These are phyloP conservation scores for Poecilia latipinna DNA, from an alignment of 2,113 vertebrate genomes.

Conservation along the genomic window DNA sequence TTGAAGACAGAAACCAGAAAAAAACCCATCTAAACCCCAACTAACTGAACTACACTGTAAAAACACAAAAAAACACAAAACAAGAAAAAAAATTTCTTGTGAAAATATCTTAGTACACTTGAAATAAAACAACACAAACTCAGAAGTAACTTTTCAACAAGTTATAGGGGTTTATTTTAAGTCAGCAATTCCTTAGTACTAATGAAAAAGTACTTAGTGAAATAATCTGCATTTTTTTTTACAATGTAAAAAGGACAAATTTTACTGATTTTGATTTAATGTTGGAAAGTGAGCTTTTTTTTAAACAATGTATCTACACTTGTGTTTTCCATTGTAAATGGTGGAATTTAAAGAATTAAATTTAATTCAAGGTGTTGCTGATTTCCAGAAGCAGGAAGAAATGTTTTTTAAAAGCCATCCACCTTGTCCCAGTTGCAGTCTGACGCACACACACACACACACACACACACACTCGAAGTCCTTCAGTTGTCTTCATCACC, in stretches of 20 bases:
- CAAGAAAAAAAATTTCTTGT: too few relatives aligned
- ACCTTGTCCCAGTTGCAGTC: slow-evolving; percentile 38
- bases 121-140: too few relatives aligned
- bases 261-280: background rate
- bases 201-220: too few relatives aligned
- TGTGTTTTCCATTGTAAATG: background rate
- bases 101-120: too few relatives aligned
- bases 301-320: background rate
- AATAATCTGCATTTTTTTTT: too few relatives aligned
- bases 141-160: too few relatives aligned
- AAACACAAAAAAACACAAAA: too few relatives aligned
- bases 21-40: too few relatives aligned
- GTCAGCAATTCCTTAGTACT: too few relatives aligned
- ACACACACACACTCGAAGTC: slow-evolving; percentile 41
- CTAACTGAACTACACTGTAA: background rate
- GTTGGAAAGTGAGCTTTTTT: background rate
- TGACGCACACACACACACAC: slow-evolving; percentile 29
- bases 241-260: background rate
- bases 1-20: too few relatives aligned
- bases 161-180: too few relatives aligned
- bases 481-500: slow-evolving; percentile 70
- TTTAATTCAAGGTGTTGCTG: background rate
- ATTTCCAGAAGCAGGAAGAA: background rate
- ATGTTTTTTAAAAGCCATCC: slow-evolving; percentile 46
- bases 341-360: background rate